Conservation (phyloP, 2,797 vertebrate genomes). For the Remorina albescens region DNA sequence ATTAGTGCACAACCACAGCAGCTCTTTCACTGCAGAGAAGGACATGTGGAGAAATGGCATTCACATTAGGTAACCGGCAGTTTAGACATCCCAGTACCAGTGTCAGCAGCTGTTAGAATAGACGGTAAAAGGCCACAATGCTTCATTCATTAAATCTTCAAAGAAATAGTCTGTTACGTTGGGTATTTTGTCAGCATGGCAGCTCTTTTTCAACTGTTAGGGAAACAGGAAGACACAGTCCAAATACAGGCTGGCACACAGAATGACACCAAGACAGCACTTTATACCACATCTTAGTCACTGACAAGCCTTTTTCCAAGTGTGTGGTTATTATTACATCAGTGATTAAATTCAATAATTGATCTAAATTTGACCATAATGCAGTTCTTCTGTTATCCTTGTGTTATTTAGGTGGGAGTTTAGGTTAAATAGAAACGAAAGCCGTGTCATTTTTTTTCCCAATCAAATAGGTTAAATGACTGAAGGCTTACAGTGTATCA, state of each 20-base stretch:
- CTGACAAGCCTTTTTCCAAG: conserved; percentile 22
- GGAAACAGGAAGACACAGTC: conserved; percentile 40
- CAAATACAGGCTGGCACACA: conserved; percentile 43
- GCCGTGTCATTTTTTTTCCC: not conserved
- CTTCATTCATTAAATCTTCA: conserved; percentile 21
- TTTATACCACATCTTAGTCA: conserved; percentile 34
- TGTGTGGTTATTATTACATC: not conserved
- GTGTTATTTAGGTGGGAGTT: not conserved
- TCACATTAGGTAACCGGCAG: conserved; percentile 21
- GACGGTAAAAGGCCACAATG: conserved; percentile 16
- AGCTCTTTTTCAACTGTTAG: conserved; percentile 47
- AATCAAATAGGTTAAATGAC: not conserved
- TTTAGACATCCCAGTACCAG: conserved; percentile 14
- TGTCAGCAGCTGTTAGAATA: conserved; percentile 17
- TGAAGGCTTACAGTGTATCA: not conserved
- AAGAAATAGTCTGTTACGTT: conserved; percentile 25
- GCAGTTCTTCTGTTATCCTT: not conserved
- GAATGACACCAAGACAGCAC: conserved; percentile 36
- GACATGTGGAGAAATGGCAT: conserved; percentile 7
- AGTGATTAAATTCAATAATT: not conserved
- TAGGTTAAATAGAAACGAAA: not conserved
- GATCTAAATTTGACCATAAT: not conserved
- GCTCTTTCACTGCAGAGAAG: conserved; percentile 26
- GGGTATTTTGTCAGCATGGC: conserved; percentile 18
- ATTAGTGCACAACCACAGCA: conserved; percentile 40